A percentile compares a stretch with the other conserved stretches of the same genome.
These are phyloP conservation scores for Priapulus caudatus DNA, from an alignment of 2,888 invertebrate species.

Conservation along the genomic window DNA sequence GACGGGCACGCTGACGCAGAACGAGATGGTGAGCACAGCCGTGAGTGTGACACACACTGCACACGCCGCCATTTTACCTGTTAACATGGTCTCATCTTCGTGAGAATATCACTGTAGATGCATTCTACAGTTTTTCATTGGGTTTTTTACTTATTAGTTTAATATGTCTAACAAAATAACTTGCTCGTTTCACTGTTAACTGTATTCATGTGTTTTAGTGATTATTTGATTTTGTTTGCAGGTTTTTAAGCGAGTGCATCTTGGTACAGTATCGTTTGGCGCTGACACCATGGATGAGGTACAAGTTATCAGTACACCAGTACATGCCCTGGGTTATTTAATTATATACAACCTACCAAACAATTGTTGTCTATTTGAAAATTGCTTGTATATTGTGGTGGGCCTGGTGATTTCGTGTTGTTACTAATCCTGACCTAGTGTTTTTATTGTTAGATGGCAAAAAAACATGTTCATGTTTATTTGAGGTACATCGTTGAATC, in stretches of 20 bases:
- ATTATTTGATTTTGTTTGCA: slow-evolving; percentile 20
- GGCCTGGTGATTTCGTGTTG: no score
- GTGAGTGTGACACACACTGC: neutral
- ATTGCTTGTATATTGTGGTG: slow-evolving; percentile 8
- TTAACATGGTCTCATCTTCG: neutral
- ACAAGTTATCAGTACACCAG: no score
- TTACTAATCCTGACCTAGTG: no score
- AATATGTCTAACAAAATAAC: neutral
- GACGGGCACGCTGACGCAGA: slow-evolving; percentile 95
- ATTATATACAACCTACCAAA: slow-evolving; percentile 8
- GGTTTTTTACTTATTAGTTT: neutral
- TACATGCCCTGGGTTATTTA: slow-evolving; percentile 4
- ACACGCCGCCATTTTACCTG: neutral
- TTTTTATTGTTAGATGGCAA: no score
- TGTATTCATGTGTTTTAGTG: neutral
- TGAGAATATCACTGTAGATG: neutral
- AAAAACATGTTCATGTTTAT: no score
- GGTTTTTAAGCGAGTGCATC: slow-evolving; percentile 79
- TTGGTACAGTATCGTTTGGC: slow-evolving; percentile 83
- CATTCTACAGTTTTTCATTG: neutral
- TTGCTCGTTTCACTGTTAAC: neutral
- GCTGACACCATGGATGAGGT: slow-evolving; percentile 71
- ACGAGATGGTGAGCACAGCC: slow-evolving; percentile 70
- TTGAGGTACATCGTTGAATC: no score
- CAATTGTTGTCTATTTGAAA: neutral